Evolutionary conservation across 2,888 invertebrate species (phyloP), one percentile per base, ranked within the genome.

Genomic region (Globia sparganii): DNA sequence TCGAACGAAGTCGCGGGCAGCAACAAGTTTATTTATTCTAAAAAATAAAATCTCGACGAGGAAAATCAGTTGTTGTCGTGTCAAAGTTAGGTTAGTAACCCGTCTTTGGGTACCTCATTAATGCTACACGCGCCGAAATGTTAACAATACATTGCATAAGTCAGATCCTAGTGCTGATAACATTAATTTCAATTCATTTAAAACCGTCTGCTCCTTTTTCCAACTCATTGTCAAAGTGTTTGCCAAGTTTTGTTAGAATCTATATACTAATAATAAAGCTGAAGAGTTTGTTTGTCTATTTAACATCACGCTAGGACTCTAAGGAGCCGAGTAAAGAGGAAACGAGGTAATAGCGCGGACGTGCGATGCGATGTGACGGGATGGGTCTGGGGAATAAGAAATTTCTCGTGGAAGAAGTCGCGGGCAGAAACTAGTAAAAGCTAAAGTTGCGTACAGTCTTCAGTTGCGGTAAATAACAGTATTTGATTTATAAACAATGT

Each of bases 141-240:
- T 53, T 76, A 58, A 69, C 72, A 77, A 73, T 71, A 70, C 61
- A 65, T 84, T 73, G 67, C 75, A 59, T 62, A 86, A 80, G 40
- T n/a, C 46, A 67, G 72, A 87, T 80, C 25, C 34, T 56, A 37
- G 21, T 56, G 31, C 31, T 43, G 79, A 84, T 86, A 72, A 86
- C 69, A 83, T 78, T 83, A 53, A 83, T 83, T 84, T 75, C 64
- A 82, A 86, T 86, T 73, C 87, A 84, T 87, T 80, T 80, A 21
- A 79, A 66, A 84, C 62, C 56, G 86, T 71, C 73, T 72, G 61
- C 46, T 84, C 31, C 75, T 75, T 78, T 84, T 87, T 80, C 62
- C 15, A 25, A 61, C 56, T 74, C 74, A 85, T 84, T 87, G 81
- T 84, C 84, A 64, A 46, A 59, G 25, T 62, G 64, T 49, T 72